Percentiles rank a stretch among this genome's conserved stretches.
Conservation (phyloP, 2,888 invertebrate genomes). For the Laspeyria flexula region DNA sequence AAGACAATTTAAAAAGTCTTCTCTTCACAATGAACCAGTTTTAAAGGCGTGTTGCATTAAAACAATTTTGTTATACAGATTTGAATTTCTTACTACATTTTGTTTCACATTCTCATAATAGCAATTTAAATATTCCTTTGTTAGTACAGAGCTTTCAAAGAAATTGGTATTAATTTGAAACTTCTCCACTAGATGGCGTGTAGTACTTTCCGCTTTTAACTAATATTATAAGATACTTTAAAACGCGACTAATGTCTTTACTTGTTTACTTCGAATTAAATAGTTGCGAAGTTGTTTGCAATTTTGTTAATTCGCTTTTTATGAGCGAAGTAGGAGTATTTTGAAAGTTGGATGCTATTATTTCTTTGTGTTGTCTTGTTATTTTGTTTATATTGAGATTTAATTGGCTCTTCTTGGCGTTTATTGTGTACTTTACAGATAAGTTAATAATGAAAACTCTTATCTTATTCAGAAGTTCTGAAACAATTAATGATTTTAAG, state of each 20-base stretch:
- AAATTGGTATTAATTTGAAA: conserved; percentile 15
- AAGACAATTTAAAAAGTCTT: no score
- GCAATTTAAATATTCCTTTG: neutral
- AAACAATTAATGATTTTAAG: no score
- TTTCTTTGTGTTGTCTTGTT: neutral
- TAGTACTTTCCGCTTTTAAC: neutral
- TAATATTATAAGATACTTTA: conserved; percentile 14
- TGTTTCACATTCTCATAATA: no score
- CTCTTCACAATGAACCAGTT: no score
- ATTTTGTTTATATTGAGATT: no score
- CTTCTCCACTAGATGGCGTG: neutral
- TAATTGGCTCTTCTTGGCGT: no score
- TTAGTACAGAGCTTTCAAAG: neutral
- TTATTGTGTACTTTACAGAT: no score
- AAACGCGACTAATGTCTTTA: conserved; percentile 20
- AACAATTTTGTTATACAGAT: no score
- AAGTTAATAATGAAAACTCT: no score
- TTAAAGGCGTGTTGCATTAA: no score
- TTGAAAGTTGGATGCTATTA: neutral
- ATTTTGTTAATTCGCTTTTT: conserved; percentile 13
- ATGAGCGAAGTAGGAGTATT: neutral
- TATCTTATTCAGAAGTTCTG: no score
- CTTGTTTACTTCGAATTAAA: conserved; percentile 28
- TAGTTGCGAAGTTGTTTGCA: conserved; percentile 22
- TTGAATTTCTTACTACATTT: neutral